Conservation (phyloP, 2,888 invertebrate species). For the Notodonta dromedarius region DNA sequence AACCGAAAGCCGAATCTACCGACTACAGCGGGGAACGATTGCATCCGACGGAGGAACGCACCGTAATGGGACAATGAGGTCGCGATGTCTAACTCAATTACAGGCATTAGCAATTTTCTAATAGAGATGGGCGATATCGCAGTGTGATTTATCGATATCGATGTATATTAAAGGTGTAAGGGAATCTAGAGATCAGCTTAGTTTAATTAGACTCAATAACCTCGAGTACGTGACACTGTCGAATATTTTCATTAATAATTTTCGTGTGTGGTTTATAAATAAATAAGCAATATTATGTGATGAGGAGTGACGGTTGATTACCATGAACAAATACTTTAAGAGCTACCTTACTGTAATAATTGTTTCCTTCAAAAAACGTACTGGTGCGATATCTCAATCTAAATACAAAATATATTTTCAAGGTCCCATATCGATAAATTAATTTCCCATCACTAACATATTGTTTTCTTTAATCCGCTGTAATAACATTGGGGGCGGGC, state of each 20-base stretch:
- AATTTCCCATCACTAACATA: constrained; percentile 37
- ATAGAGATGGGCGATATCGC: constrained; percentile 51
- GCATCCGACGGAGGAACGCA: constrained; percentile 46
- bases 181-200: neutral
- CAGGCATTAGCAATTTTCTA: constrained; percentile 78
- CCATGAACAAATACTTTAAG: no score
- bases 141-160: constrained; percentile 39
- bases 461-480: constrained; percentile 61
- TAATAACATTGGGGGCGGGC: constrained; percentile 48
- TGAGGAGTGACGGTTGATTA: no score
- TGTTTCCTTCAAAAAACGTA: no score
- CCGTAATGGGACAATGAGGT: constrained; percentile 72
- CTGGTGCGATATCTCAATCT: no score
- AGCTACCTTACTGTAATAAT: no score
- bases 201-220: no score
- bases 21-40: constrained; percentile 35
- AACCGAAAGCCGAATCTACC: constrained; percentile 18
- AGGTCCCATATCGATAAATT: constrained; percentile 34
- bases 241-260: no score
- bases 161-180: neutral
- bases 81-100: constrained; percentile 80
- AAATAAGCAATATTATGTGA: no score
- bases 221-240: no score
- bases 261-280: no score
- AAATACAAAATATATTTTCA: no score